Conservation (phyloP, 2,113 vertebrate genomes). For the Bucco capensis region DNA sequence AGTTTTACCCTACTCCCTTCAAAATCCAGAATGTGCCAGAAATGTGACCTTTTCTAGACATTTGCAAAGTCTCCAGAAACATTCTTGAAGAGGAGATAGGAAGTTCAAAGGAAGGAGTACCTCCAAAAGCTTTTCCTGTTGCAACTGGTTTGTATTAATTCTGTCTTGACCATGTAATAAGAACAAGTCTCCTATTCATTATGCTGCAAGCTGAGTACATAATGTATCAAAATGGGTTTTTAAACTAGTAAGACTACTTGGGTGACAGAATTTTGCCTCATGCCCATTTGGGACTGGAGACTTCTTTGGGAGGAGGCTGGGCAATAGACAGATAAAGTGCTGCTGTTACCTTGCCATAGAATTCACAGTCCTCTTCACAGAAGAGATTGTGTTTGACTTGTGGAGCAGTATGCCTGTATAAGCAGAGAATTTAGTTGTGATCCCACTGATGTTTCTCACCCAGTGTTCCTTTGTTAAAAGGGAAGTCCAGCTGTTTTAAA, state of each 20-base stretch:
- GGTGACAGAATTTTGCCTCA: not conserved
- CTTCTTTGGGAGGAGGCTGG: not conserved
- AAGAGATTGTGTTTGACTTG: not conserved
- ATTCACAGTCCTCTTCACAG: not conserved
- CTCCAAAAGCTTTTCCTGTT: not conserved
- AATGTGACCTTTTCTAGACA: not conserved
- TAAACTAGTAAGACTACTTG: not conserved
- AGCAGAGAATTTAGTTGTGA: not conserved
- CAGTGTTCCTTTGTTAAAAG: not conserved
- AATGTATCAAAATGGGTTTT: not conserved
- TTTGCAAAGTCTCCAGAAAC: not conserved
- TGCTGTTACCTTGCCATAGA: not conserved
- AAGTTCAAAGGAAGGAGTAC: not conserved
- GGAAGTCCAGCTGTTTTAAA: not conserved
- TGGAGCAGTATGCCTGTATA: not conserved
- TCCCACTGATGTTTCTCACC: not conserved
- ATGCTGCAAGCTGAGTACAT: not conserved
- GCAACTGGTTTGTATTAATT: not conserved
- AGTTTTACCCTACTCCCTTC: not conserved
- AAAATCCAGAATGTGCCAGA: not conserved
- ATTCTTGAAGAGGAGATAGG: not conserved
- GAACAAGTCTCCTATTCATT: not conserved
- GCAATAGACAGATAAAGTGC: not conserved
- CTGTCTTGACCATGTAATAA: not conserved
- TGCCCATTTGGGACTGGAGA: not conserved